These are phyloP conservation scores for Scophthalmus maximus DNA, from an alignment of 2,113 vertebrate genomes.

Conservation along the genomic window DNA sequence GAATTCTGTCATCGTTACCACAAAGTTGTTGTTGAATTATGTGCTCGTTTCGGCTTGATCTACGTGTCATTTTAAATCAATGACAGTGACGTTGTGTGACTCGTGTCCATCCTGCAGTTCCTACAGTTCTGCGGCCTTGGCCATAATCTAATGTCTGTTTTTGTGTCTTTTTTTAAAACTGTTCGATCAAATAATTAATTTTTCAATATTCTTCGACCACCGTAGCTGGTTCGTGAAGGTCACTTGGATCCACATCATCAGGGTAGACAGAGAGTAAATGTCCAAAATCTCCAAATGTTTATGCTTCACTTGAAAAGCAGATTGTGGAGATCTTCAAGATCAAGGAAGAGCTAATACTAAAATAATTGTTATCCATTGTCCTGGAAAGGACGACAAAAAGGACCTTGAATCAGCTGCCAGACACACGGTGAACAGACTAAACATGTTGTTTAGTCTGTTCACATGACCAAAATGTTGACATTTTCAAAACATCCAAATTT, in stretches of 20 bases:
- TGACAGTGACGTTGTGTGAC: background rate
- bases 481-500: constrained; percentile 52
- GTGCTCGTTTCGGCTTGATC: background rate
- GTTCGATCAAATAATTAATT: background rate
- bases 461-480: constrained; percentile 43
- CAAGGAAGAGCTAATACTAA: no score
- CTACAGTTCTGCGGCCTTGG: background rate
- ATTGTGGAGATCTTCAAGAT: no score
- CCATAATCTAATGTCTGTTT: background rate
- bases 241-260: no score
- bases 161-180: background rate
- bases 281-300: no score
- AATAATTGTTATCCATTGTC: no score
- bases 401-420: constrained; percentile 54
- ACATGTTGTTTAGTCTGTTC: constrained; percentile 52
- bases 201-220: background rate
- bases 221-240: background rate
- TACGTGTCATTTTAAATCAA: background rate
- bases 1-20: background rate
- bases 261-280: background rate
- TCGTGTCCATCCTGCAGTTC: background rate
- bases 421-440: constrained; percentile 61
- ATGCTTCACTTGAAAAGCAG: no score
- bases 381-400: no score
- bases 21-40: no score